These are phyloP conservation scores for Diabrotica virgifera DNA, from an alignment of 1,140 invertebrate species.

Conservation along the genomic window DNA sequence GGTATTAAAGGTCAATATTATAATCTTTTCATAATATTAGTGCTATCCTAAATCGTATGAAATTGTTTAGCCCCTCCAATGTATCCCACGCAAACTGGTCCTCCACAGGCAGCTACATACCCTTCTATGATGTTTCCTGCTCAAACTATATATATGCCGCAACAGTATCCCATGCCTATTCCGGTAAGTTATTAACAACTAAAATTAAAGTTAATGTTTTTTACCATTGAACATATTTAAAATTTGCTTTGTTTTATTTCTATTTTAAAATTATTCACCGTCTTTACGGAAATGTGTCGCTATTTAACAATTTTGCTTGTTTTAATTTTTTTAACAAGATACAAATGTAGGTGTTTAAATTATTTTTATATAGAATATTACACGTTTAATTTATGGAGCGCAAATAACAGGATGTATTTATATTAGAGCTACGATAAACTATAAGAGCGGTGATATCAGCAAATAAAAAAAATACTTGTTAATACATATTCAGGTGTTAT, in stretches of 20 bases:
- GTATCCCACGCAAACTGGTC: slow-evolving; percentile 45
- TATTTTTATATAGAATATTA: too few species aligned
- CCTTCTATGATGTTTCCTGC: slow-evolving; percentile 44
- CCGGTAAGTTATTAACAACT: slow-evolving; percentile 41
- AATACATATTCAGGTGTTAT: background rate
- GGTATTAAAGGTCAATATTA: background rate
- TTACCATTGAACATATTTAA: too few species aligned
- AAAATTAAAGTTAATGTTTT: too few species aligned
- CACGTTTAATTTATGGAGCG: too few species aligned
- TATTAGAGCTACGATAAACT: background rate
- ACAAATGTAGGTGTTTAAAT: too few species aligned
- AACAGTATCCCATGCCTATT: slow-evolving; percentile 46
- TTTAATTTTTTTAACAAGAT: too few species aligned
- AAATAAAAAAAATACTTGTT: background rate
- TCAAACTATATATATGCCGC: slow-evolving; percentile 46
- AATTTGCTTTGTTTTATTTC: too few species aligned
- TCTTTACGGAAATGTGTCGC: too few species aligned
- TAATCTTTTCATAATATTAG: background rate
- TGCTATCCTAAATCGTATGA: too few species aligned
- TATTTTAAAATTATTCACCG: too few species aligned
- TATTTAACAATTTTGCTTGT: too few species aligned
- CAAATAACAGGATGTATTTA: background rate
- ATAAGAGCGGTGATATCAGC: background rate
- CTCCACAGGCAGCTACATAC: slow-evolving; percentile 43
- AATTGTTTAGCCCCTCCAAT: slow-evolving; percentile 41